A percentile compares a stretch with the other conserved stretches of the same genome.
Conservation (phyloP, 2,113 vertebrate species). For the Urocynchramus pylzowi region DNA sequence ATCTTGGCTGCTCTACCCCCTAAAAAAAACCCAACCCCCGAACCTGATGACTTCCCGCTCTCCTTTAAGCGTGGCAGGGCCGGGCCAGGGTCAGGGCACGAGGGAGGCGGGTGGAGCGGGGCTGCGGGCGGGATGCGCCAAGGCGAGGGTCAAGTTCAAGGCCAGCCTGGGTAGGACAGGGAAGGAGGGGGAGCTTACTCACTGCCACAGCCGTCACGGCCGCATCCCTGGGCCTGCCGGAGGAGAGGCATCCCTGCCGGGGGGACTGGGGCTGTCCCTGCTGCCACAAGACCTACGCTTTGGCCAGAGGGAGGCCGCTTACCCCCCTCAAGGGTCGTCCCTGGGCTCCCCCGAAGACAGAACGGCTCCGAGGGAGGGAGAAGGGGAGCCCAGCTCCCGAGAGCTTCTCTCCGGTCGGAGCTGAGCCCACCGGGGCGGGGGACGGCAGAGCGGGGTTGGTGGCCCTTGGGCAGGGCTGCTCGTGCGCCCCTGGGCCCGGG, state of each 20-base stretch:
- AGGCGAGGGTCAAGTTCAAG: conserved; percentile 80
- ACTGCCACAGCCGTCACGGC: neutral
- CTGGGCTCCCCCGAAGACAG: neutral
- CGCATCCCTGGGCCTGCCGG: neutral
- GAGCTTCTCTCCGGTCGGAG: neutral
- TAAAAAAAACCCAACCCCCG: neutral
- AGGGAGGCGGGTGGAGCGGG: neutral
- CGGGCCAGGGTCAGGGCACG: conserved; percentile 37
- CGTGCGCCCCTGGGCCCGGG: fast-evolving
- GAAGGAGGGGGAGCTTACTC: neutral
- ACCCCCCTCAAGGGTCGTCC: too few relatives aligned
- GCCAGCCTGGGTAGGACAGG: neutral
- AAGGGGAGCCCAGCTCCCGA: neutral
- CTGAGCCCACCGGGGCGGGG: neutral
- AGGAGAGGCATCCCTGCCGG: neutral
- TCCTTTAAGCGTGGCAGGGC: neutral
- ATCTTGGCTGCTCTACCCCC: neutral
- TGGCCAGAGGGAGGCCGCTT: neutral
- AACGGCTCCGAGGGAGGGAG: neutral
- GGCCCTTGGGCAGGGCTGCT: neutral
- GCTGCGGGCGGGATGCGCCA: neutral
- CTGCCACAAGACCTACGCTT: neutral
- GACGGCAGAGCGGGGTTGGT: fast-evolving
- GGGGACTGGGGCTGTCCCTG: neutral
- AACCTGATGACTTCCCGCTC: neutral